A percentile compares a stretch with the other conserved stretches of the same genome.
Evolutionary conservation across 2,113 vertebrate species (phyloP).

Genomic region (Coryphaenoides rupestris): DNA sequence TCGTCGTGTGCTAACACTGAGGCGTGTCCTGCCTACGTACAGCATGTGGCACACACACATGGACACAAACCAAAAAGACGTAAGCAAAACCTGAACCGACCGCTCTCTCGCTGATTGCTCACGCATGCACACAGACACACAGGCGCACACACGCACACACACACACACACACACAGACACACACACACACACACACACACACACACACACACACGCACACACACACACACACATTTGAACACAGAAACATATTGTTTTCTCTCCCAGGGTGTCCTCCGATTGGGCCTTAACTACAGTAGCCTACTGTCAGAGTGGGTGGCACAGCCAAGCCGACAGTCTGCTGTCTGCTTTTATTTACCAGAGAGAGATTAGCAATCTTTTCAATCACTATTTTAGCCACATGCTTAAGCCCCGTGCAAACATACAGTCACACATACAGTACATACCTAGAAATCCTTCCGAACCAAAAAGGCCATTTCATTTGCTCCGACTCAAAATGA

Average conservation of each 20-base stretch:
- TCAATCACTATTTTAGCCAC: constrained; percentile 49
- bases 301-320: constrained; percentile 59
- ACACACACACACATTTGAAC: background rate
- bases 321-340: constrained; percentile 44
- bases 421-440: constrained; percentile 3
- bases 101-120: too few relatives aligned
- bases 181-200: background rate
- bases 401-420: constrained; percentile 43
- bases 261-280: background rate
- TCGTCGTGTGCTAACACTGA: background rate
- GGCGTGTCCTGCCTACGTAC: background rate
- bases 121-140: too few relatives aligned
- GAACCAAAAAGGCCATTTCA: constrained; percentile 29
- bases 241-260: background rate
- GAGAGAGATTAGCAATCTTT: constrained; percentile 54
- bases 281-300: constrained; percentile 9
- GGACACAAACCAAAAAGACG: too few relatives aligned
- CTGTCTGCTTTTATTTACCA: constrained; percentile 51
- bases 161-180: too few relatives aligned
- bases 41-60: background rate
- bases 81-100: too few relatives aligned
- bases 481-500: constrained; percentile 32
- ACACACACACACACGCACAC: constrained; percentile 20
- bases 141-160: too few relatives aligned
- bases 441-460: constrained; percentile 15